Percentiles rank a stretch among this genome's conserved stretches.
phyloP scores from a whole-genome alignment of 92 coral and sea anemone species.

The Isaurus tuberculatus region DNA sequence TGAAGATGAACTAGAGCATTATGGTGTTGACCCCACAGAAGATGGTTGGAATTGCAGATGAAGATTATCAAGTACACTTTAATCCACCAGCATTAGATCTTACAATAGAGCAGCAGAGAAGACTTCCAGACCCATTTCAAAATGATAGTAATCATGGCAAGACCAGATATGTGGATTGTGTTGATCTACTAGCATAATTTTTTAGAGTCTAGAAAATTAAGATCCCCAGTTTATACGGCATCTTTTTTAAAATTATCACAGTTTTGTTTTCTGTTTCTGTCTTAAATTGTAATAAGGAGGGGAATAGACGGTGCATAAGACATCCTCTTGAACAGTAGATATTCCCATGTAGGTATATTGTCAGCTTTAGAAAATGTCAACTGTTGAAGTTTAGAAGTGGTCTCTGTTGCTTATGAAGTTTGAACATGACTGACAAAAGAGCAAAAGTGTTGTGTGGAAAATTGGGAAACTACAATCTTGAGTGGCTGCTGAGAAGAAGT shows the following conservation, averaged over 20 bases:
- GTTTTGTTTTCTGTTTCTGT: background rate
- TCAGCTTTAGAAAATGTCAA: constrained; percentile 2
- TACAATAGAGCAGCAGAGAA: constrained; percentile 33
- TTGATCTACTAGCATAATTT: background rate
- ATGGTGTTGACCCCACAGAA: constrained; percentile 54
- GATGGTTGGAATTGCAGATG: constrained; percentile 41
- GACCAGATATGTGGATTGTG: background rate
- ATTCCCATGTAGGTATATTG: constrained; percentile 2
- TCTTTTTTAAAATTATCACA: background rate
- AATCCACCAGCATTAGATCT: constrained; percentile 47
- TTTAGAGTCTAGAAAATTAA: background rate
- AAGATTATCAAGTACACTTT: constrained; percentile 49
- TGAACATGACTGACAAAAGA: constrained; percentile 3
- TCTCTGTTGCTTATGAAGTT: constrained; percentile 6
- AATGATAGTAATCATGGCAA: constrained; percentile 48
- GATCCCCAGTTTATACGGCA: background rate
- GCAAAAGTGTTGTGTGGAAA: constrained; percentile 3
- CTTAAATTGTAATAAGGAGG: constrained; percentile 5
- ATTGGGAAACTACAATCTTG: background rate
- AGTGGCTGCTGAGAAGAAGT: background rate
- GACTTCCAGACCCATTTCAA: constrained; percentile 41
- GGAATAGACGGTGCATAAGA: background rate
- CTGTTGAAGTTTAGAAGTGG: background rate
- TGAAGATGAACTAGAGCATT: constrained; percentile 48
- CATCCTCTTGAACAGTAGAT: background rate